Conservation (phyloP, 1,140 invertebrate genomes). For the Drosophila carrolli region DNA sequence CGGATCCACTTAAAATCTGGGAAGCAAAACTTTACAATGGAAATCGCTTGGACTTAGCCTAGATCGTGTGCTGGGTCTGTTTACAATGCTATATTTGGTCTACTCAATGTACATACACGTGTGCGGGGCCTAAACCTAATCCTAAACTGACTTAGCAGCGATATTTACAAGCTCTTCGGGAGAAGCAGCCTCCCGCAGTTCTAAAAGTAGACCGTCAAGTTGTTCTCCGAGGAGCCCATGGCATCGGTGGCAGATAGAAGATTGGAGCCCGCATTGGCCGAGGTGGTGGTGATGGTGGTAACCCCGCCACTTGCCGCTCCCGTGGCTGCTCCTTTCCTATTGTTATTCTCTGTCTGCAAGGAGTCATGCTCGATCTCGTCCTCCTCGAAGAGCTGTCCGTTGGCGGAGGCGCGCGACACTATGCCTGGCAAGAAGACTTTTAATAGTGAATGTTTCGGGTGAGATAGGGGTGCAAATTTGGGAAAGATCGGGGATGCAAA, state of each 20-base stretch:
- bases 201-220: slow-evolving; percentile 82
- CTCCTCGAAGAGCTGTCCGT: slow-evolving; percentile 82
- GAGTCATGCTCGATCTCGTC: slow-evolving; percentile 83
- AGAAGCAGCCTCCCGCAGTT: slow-evolving; percentile 1
- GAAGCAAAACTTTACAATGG: slow-evolving; percentile 79
- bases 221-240: slow-evolving; percentile 84
- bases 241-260: slow-evolving; percentile 72
- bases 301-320: slow-evolving; percentile 29
- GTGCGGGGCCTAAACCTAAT: slow-evolving; percentile 56
- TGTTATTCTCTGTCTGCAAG: slow-evolving; percentile 75
- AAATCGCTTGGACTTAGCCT: slow-evolving; percentile 55
- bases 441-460: slow-evolving; percentile 68
- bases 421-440: slow-evolving; percentile 83
- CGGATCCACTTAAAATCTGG: slow-evolving; percentile 44
- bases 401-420: slow-evolving; percentile 82
- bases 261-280: slow-evolving; percentile 59
- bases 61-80: slow-evolving; percentile 51
- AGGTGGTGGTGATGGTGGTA: slow-evolving; percentile 56
- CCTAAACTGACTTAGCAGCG: slow-evolving; percentile 56
- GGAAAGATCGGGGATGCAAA: slow-evolving; percentile 5
- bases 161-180: slow-evolving; percentile 61
- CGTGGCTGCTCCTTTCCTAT: slow-evolving; percentile 58
- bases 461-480: slow-evolving; percentile 26
- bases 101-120: slow-evolving; percentile 73
- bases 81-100: slow-evolving; percentile 82